phyloP scores from a whole-genome alignment of 2,113 vertebrate genomes.

The Bubalus kerabau region DNA sequence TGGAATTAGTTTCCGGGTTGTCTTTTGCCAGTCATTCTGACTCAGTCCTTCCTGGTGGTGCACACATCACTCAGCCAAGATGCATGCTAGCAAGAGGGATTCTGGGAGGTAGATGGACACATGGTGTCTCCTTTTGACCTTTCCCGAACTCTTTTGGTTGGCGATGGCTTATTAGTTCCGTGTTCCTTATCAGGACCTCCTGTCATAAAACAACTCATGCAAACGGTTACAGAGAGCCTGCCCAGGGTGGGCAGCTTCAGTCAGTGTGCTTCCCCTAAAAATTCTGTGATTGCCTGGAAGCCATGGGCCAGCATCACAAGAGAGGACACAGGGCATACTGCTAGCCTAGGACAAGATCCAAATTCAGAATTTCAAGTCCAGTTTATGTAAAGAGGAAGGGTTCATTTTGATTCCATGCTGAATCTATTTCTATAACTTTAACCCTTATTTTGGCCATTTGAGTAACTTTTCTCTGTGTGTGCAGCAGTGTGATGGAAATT shows the following conservation, averaged over 20 bases:
- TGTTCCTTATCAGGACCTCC: background rate
- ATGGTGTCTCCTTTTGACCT: background rate
- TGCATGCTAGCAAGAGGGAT: background rate
- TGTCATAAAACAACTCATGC: background rate
- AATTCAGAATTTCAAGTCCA: background rate
- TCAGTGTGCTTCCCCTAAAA: background rate
- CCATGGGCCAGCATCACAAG: background rate
- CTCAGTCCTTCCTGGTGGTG: background rate
- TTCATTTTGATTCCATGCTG: background rate
- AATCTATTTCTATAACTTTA: background rate
- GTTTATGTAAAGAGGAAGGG: background rate
- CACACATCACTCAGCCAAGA: background rate
- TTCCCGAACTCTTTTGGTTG: background rate
- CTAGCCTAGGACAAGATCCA: background rate
- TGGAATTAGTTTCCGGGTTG: background rate
- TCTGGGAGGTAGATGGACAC: background rate
- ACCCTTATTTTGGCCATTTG: constrained; percentile 13
- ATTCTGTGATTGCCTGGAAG: background rate
- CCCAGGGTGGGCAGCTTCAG: background rate
- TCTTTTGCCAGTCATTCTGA: background rate
- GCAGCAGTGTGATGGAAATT: constrained; percentile 75
- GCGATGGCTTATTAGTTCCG: background rate
- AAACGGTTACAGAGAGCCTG: background rate
- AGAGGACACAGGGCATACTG: background rate
- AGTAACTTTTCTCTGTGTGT: constrained; percentile 61